Conservation (phyloP, 2,797 vertebrate species). For the Notoglanidium macrostoma region DNA sequence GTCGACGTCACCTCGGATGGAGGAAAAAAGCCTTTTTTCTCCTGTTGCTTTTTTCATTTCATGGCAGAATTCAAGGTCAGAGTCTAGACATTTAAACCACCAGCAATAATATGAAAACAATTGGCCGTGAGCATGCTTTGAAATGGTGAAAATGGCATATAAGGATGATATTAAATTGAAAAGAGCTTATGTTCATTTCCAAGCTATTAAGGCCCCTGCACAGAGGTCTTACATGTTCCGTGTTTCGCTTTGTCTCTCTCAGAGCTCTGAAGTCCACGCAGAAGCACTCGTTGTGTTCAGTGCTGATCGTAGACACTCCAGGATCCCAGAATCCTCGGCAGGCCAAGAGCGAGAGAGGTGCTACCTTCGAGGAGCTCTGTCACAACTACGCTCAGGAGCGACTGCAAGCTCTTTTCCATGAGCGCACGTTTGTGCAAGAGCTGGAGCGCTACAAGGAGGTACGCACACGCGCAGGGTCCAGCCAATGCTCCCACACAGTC, state of each 20-base stretch:
- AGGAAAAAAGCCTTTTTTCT: not conserved
- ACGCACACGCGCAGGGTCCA: slow-evolving; percentile 34
- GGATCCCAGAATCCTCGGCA: slow-evolving; percentile 93
- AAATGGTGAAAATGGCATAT: not conserved
- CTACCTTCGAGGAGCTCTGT: slow-evolving; percentile 95
- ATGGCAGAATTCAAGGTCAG: not conserved
- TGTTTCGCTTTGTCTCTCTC: slow-evolving; percentile 21
- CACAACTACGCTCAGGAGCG: slow-evolving; percentile 97
- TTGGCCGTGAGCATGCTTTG: not conserved
- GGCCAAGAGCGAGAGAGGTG: slow-evolving; percentile 79
- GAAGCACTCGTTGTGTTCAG: slow-evolving; percentile 86
- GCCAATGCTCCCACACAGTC: too few relatives aligned
- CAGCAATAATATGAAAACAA: not conserved
- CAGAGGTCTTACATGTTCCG: not conserved
- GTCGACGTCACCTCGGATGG: slow-evolving; percentile 35
- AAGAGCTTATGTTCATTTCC: not conserved
- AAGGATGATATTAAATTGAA: not conserved
- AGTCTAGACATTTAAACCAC: not conserved
- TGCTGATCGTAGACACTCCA: slow-evolving; percentile 94
- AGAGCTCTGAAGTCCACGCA: slow-evolving; percentile 96
- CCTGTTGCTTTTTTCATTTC: not conserved
- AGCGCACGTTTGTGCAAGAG: slow-evolving; percentile 89
- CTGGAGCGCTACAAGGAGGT: slow-evolving; percentile 97
- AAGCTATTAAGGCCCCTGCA: not conserved
- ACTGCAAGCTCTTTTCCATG: slow-evolving; percentile 92